Conservation (phyloP, 2,888 invertebrate genomes). For the Azorinus chamasolen region DNA sequence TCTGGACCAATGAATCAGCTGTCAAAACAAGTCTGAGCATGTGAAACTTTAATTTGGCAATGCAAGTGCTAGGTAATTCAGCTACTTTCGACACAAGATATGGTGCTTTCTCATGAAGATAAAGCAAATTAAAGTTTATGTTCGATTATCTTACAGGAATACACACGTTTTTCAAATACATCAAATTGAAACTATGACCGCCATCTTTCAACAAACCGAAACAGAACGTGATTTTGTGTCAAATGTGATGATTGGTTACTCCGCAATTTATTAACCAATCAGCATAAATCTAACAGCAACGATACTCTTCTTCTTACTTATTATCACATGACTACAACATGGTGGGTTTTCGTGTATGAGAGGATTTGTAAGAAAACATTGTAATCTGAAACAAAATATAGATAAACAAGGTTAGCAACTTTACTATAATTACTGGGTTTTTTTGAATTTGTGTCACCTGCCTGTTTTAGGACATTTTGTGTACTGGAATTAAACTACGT, state of each 20-base stretch:
- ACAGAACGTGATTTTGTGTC: neutral
- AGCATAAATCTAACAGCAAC: neutral
- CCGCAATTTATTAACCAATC: conserved; percentile 18
- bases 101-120: no score
- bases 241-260: conserved; percentile 25
- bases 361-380: neutral
- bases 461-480: no score
- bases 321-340: no score
- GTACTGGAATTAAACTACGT: no score
- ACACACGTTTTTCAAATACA: neutral
- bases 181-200: conserved; percentile 50
- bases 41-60: neutral
- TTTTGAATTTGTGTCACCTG: no score
- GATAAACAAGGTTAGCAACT: no score
- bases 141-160: neutral
- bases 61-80: no score
- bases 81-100: no score
- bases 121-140: no score
- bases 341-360: neutral
- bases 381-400: neutral
- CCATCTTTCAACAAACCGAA: conserved; percentile 69
- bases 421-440: no score
- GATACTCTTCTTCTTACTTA: no score
- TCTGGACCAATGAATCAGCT: neutral
- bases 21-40: conserved; percentile 7